Evolutionary conservation across 2,797 vertebrate species (phyloP).

Genomic region (Coregonus suidteri): DNA sequence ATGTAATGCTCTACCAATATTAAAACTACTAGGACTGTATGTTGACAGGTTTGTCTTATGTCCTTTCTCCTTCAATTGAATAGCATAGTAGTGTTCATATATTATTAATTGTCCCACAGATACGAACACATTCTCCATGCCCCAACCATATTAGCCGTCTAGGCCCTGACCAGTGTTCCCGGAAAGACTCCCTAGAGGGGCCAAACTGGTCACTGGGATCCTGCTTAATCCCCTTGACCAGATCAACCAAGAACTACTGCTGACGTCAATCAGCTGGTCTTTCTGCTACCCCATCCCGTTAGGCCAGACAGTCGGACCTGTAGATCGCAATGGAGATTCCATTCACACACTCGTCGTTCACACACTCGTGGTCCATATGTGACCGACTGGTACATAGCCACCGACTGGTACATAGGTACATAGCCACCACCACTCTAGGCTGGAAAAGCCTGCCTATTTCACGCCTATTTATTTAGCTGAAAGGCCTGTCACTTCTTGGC

Average conservation of each 20-base stretch:
- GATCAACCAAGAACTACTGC: neutral
- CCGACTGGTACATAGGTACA: no score
- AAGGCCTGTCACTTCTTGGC: no score
- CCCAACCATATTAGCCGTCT: neutral
- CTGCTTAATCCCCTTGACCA: neutral
- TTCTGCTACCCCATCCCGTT: neutral
- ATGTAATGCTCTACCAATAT: no score
- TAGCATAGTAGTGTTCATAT: neutral
- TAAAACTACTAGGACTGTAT: no score
- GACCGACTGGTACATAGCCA: no score
- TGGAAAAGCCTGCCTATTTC: no score
- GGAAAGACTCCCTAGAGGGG: neutral
- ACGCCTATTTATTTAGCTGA: no score
- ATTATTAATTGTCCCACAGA: neutral
- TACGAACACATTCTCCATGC: neutral
- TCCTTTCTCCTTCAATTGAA: neutral
- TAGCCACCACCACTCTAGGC: no score
- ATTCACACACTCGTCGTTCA: neutral
- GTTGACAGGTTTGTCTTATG: no score
- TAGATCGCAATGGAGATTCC: neutral
- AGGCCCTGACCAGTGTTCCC: neutral
- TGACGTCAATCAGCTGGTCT: neutral
- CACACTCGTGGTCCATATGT: no score
- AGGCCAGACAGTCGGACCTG: neutral
- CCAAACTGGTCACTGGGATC: neutral